These are phyloP conservation scores for Clunio marinus DNA, from an alignment of 2,888 invertebrate genomes.

Conservation along the genomic window DNA sequence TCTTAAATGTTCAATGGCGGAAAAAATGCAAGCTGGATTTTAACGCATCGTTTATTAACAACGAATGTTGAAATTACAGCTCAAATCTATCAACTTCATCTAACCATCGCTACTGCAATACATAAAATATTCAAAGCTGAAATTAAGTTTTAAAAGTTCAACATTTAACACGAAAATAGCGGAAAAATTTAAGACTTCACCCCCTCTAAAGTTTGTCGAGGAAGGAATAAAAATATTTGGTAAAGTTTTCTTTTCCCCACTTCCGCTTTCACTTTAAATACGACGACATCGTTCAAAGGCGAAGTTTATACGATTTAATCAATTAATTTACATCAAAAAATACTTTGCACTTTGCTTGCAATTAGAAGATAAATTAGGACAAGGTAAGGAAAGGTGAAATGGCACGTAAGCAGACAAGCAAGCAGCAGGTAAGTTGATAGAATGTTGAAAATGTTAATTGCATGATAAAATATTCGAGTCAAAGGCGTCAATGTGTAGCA, in stretches of 20 bases:
- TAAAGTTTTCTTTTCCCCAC: background rate
- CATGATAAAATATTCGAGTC: background rate
- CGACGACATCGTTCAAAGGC: too few species aligned
- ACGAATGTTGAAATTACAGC: background rate
- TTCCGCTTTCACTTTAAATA: background rate
- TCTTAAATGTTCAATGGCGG: too few species aligned
- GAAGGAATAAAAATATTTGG: background rate
- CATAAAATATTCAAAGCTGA: conserved; percentile 7
- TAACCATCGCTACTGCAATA: background rate
- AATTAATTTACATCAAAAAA: conserved; percentile 13
- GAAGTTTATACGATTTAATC: conserved; percentile 8
- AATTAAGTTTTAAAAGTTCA: background rate
- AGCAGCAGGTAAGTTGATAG: background rate
- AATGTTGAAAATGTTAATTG: conserved; percentile 18
- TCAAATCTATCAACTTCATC: background rate
- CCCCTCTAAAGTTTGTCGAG: background rate
- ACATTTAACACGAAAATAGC: background rate
- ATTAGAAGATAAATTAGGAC: conserved; percentile 23
- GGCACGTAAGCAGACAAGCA: too few species aligned
- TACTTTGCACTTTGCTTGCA: background rate
- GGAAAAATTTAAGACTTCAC: conserved; percentile 13
- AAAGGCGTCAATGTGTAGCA: background rate
- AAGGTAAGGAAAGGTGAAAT: too few species aligned
- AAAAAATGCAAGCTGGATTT: too few species aligned
- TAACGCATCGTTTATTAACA: background rate